Evolutionary conservation across 2,113 vertebrate species (phyloP), one percentile per base, ranked within the genome.

Genomic region (Strix uralensis): DNA sequence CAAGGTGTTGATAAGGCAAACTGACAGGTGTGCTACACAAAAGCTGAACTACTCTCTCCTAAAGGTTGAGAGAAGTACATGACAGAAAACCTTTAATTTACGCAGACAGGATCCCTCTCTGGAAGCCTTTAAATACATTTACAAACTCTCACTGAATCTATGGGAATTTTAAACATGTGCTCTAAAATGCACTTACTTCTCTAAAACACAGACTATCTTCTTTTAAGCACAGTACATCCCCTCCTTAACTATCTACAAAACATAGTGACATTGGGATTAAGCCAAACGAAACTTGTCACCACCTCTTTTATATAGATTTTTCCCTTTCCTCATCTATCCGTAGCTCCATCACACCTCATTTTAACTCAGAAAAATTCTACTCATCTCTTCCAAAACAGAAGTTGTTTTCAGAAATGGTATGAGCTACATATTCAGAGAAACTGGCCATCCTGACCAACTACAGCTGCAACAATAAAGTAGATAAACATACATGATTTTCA

Each of bases 281-380:
- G 81, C 49, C 81, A 93, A 94, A 94, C 0, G 1, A 78, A 85
- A 80, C 58, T 72, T 80, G 78, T 85, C 82, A 85, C 70, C 54
- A 15, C 55, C 22, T 82, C 51, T 81, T 91, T 52, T 73, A 85
- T 10, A 91, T 0, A 91, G 47, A n/a, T 79, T 92, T 58, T 81
- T 84, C 34, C 44, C 57, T 46, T 73, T 94, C 66, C 49, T 82
- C 87, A 91, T 59, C 72, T 84, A 92, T 49, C 70, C 75, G 49
- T 25, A 79, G 66, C 30, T 95, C 29, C 49, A 85, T 52, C 57
- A 72, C 78, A 87, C 66, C 52, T 92, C 75, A 78, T 78, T 70
- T 86, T 84, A 88, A 93, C 52, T 78, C 63, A 94, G 47, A 92
- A 86, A 91, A 94, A 72, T 55, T 81, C 54, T 75, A 75, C 47